Percentiles rank a stretch among this genome's conserved stretches.
Conservation (phyloP, 92 coral and sea anemone genomes). For the Blastomussa wellsi region DNA sequence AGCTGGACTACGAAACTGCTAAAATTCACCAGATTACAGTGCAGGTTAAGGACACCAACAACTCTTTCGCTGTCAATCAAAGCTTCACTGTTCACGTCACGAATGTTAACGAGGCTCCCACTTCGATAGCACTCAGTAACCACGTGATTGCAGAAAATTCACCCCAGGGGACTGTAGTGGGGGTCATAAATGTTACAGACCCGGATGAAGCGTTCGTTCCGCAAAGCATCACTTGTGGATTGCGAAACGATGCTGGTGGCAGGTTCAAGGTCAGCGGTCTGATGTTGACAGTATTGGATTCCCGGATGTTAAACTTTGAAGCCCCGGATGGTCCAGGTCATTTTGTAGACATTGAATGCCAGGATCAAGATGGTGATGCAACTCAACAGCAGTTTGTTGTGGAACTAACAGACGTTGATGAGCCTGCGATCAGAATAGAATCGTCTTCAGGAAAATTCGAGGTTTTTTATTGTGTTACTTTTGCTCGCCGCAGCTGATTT, state of each 20-base stretch:
- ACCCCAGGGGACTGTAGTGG: slow-evolving; percentile 53
- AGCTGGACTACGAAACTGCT: slow-evolving; percentile 63
- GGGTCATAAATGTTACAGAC: slow-evolving; percentile 57
- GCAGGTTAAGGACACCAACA: slow-evolving; percentile 43
- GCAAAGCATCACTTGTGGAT: slow-evolving; percentile 59
- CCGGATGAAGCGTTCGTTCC: slow-evolving; percentile 56
- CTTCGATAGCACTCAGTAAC: slow-evolving; percentile 52
- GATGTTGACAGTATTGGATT: slow-evolving; percentile 42
- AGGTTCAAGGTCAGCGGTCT: slow-evolving; percentile 68
- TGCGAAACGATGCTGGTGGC: slow-evolving; percentile 72
- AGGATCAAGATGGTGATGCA: slow-evolving; percentile 67
- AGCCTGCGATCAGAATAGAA: slow-evolving; percentile 50
- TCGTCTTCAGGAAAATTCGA: slow-evolving; percentile 46
- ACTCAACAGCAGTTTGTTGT: slow-evolving; percentile 53
- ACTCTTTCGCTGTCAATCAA: slow-evolving; percentile 61
- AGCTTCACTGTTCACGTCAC: slow-evolving; percentile 64
- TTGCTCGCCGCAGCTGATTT: no score
- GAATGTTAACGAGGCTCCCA: slow-evolving; percentile 72
- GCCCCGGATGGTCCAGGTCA: slow-evolving; percentile 54
- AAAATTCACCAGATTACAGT: slow-evolving; percentile 49
- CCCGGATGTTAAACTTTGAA: slow-evolving; percentile 64
- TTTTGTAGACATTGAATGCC: slow-evolving; percentile 67
- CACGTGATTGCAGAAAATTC: slow-evolving; percentile 56
- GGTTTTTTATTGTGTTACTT: slow-evolving; percentile 8
- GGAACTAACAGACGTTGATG: slow-evolving; percentile 49